phyloP scores from a whole-genome alignment of 2,888 invertebrate genomes.

The Chamaedrilus cognettii region DNA sequence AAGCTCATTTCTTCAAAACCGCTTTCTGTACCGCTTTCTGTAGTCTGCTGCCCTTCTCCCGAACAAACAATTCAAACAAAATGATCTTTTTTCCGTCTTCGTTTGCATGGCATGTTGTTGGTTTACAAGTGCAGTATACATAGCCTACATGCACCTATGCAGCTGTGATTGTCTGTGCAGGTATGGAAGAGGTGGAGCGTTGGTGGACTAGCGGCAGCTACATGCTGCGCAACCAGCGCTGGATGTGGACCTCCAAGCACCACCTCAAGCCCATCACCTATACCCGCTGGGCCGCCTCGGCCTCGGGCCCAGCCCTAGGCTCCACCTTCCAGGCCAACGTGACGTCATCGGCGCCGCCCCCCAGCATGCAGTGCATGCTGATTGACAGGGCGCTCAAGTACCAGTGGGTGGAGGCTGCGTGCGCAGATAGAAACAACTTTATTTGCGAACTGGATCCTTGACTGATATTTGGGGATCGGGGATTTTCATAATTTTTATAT shows the following conservation, averaged over 20 bases:
- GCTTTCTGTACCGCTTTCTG: no score
- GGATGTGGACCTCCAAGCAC: constrained; percentile 49
- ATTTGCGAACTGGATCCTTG: constrained; percentile 44
- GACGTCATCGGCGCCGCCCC: constrained; percentile 36
- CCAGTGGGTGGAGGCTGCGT: constrained; percentile 47
- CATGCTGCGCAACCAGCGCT: constrained; percentile 43
- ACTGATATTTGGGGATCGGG: no score
- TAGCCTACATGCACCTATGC: no score
- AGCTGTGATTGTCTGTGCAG: no score
- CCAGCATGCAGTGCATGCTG: constrained; percentile 48
- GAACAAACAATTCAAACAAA: no score
- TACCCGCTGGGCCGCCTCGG: constrained; percentile 48
- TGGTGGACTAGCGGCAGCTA: constrained; percentile 53
- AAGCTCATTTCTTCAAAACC: no score
- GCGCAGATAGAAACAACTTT: constrained; percentile 45
- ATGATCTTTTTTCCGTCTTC: no score
- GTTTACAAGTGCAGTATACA: no score
- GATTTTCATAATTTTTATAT: no score
- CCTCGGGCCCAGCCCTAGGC: constrained; percentile 45
- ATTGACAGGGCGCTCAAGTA: constrained; percentile 40
- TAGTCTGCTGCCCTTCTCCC: no score
- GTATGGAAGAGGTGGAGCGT: constrained; percentile 28
- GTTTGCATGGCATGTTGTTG: no score
- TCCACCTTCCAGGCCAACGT: no score
- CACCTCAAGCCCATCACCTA: constrained; percentile 44